Percentiles rank a stretch among this genome's conserved stretches.
Evolutionary conservation across 2,888 invertebrate genomes (phyloP).

Genomic region (Drosophila fulvimacula): DNA sequence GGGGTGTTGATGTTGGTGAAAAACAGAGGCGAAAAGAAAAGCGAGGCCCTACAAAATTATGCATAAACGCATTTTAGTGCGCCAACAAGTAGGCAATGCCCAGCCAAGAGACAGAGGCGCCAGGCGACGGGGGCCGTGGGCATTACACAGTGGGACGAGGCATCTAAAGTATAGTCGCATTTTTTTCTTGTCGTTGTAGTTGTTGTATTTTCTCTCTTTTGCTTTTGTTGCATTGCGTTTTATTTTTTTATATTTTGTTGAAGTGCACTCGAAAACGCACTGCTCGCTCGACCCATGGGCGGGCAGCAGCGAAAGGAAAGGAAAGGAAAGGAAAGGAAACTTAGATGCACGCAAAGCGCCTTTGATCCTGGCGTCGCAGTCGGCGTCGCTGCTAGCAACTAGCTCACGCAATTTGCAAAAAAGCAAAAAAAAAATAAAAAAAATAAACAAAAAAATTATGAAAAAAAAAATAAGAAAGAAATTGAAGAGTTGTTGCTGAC

Average conservation of each 20-base stretch:
- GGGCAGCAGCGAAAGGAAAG: not conserved
- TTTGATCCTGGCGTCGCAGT: conserved; percentile 71
- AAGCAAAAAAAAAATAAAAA: conserved; percentile 22
- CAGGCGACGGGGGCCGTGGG: too few species aligned
- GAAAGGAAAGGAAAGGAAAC: conserved; percentile 33
- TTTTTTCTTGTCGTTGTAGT: not conserved
- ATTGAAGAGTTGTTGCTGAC: conserved; percentile 56
- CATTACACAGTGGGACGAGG: not conserved
- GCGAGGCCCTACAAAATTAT: conserved; percentile 68
- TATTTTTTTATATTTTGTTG: conserved; percentile 45
- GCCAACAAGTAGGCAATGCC: conserved; percentile 81
- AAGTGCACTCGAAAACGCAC: conserved; percentile 79
- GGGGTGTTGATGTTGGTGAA: too few species aligned
- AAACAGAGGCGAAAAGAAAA: not conserved
- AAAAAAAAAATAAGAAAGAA: conserved; percentile 16
- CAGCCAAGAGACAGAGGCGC: conserved; percentile 34
- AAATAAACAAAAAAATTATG: conserved; percentile 19
- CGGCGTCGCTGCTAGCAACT: conserved; percentile 53
- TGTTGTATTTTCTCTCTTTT: conserved; percentile 21
- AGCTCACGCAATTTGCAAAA: conserved; percentile 75
- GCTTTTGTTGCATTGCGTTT: conserved; percentile 69
- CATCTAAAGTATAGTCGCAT: not conserved
- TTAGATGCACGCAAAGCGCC: conserved; percentile 67
- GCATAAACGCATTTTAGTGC: conserved; percentile 82
- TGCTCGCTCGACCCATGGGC: conserved; percentile 49